A percentile compares a stretch with the other conserved stretches of the same genome.
Conservation (phyloP, 1,140 invertebrate genomes). For the Colletes gigas region DNA sequence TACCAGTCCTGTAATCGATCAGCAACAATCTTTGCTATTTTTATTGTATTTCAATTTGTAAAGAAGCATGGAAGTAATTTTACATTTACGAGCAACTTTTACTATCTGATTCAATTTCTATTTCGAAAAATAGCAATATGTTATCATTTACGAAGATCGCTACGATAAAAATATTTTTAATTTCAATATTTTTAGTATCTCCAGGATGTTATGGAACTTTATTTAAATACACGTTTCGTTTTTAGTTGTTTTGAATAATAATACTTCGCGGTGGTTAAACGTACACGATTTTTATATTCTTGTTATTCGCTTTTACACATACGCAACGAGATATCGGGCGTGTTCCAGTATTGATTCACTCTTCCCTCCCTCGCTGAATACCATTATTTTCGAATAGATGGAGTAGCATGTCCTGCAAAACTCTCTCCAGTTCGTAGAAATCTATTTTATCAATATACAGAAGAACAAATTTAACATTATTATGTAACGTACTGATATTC, state of each 20-base stretch:
- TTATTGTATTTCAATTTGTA: neutral
- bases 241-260: neutral
- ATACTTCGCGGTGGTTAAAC: too few species aligned
- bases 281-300: neutral
- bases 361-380: neutral
- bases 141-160: neutral
- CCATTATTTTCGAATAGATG: conserved; percentile 32
- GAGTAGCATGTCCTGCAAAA: conserved; percentile 23
- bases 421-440: conserved; percentile 15
- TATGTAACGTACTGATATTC: neutral
- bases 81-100: neutral
- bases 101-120: neutral
- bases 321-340: neutral
- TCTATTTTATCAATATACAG: conserved; percentile 43
- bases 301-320: neutral
- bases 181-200: neutral
- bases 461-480: neutral
- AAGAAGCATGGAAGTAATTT: neutral
- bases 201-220: neutral
- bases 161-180: neutral
- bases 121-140: neutral
- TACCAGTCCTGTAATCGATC: neutral
- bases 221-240: neutral
- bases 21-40: neutral
- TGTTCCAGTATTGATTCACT: conserved; percentile 38